Evolutionary conservation across 1,140 invertebrate genomes (phyloP).

Genomic region (Drosophila yakuba): DNA sequence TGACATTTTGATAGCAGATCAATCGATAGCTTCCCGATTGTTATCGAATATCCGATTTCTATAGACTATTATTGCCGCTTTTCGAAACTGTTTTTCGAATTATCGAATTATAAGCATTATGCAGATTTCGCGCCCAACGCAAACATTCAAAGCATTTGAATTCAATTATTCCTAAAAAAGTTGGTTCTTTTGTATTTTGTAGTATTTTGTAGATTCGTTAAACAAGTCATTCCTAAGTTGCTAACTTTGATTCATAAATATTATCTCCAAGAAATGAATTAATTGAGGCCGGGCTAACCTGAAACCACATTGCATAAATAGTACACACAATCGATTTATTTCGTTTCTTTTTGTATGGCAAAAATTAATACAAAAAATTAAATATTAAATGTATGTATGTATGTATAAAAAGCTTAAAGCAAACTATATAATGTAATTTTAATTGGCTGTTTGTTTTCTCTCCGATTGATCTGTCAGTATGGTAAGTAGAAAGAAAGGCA

Average conservation of each 20-base stretch:
- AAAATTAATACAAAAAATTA: constrained; percentile 82
- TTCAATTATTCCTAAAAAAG: too few relatives aligned
- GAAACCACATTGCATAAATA: constrained; percentile 40
- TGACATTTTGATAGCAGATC: too few relatives aligned
- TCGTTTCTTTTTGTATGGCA: constrained; percentile 78
- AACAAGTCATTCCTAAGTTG: too few relatives aligned
- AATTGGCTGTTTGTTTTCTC: constrained; percentile 61
- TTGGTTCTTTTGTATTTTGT: too few relatives aligned
- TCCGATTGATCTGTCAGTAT: constrained; percentile 46
- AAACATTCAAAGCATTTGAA: background rate
- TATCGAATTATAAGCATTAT: background rate
- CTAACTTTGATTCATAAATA: too few relatives aligned
- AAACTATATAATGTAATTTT: constrained; percentile 73
- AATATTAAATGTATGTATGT: constrained; percentile 78
- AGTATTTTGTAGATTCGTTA: too few relatives aligned
- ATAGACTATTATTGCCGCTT: background rate
- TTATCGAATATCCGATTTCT: background rate
- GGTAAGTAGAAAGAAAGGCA: constrained; percentile 61
- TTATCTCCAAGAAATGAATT: background rate
- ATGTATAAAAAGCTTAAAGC: constrained; percentile 83
- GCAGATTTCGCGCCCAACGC: background rate
- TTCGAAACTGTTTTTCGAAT: background rate
- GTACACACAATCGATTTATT: constrained; percentile 75
- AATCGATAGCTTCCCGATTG: too few relatives aligned
- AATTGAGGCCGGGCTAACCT: background rate